Evolutionary conservation across 2,113 vertebrate species (phyloP).

Genomic region (Gorsachius goisagi): DNA sequence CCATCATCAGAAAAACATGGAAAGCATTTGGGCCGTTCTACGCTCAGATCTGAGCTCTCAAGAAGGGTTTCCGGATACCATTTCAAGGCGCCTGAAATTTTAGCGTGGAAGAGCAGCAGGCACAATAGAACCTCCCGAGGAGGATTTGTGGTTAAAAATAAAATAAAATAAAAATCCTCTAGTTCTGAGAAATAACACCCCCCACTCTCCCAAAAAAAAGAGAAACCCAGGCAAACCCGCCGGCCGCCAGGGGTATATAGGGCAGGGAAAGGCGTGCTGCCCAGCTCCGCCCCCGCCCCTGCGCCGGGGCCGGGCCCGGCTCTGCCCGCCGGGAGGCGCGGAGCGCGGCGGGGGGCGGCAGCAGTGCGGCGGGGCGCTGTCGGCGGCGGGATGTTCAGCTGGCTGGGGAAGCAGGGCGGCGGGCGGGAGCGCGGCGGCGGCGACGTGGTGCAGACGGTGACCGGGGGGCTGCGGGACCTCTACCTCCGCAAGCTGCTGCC

Average conservation of each 20-base stretch:
- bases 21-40: not conserved
- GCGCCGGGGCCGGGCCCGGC: not conserved
- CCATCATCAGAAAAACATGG: not conserved
- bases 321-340: not conserved
- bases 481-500: conserved; percentile 93
- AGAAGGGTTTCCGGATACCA: not conserved
- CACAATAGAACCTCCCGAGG: not conserved
- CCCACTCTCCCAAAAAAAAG: not conserved
- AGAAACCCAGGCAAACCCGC: fast-evolving
- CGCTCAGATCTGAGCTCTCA: not conserved
- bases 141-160: not conserved
- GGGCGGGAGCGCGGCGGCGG: conserved; percentile 66
- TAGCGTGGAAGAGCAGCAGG: not conserved
- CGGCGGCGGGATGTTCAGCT: conserved; percentile 83
- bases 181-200: not conserved
- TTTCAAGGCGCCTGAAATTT: not conserved
- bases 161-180: too few species aligned
- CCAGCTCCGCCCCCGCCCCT: not conserved
- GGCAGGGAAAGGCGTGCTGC: too few species aligned
- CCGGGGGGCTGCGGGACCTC: conserved; percentile 88
- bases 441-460: conserved; percentile 92
- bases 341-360: not conserved
- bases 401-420: conserved; percentile 83
- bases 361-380: not conserved
- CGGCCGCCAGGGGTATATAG: too few species aligned